Conservation (phyloP, 1,140 invertebrate genomes). For the Drosophila malerkotliana region DNA sequence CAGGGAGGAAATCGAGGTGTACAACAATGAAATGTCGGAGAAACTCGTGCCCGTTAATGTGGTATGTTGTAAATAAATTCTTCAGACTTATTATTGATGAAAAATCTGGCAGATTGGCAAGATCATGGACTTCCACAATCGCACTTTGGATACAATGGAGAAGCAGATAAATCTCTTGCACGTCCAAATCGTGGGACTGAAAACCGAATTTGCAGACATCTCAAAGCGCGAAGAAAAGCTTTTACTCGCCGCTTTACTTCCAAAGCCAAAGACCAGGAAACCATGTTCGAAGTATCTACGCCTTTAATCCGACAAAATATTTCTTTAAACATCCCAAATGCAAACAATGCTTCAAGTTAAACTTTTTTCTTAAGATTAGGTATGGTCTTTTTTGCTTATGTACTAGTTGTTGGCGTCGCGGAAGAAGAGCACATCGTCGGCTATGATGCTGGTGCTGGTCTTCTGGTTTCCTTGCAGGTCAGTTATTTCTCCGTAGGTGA, state of each 20-base stretch:
- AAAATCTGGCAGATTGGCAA: slow-evolving; percentile 25
- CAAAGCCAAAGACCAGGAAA: background rate
- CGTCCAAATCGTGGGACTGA: slow-evolving; percentile 12
- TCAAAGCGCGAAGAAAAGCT: no score
- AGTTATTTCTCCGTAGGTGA: slow-evolving; percentile 94
- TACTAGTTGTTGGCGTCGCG: slow-evolving; percentile 65
- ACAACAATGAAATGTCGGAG: slow-evolving; percentile 1
- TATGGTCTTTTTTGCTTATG: slow-evolving; percentile 18
- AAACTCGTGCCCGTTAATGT: slow-evolving; percentile 3
- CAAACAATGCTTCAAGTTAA: slow-evolving; percentile 58
- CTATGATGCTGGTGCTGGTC: slow-evolving; percentile 91
- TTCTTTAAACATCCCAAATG: slow-evolving; percentile 42
- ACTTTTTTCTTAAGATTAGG: slow-evolving; percentile 64
- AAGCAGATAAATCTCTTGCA: slow-evolving; percentile 27
- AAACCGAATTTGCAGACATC: background rate
- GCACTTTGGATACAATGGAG: slow-evolving; percentile 32
- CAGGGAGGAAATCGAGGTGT: slow-evolving; percentile 29
- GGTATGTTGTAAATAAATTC: slow-evolving; percentile 13
- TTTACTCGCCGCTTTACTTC: no score
- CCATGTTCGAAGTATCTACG: background rate
- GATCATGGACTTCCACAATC: slow-evolving; percentile 40
- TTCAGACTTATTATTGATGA: background rate
- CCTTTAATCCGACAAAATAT: slow-evolving; percentile 20
- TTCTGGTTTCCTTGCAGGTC: slow-evolving; percentile 89
- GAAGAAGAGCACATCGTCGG: slow-evolving; percentile 95